Evolutionary conservation across 2,888 invertebrate species (phyloP), one percentile per base, ranked within the genome.

Genomic region (Lobophora halterata): DNA sequence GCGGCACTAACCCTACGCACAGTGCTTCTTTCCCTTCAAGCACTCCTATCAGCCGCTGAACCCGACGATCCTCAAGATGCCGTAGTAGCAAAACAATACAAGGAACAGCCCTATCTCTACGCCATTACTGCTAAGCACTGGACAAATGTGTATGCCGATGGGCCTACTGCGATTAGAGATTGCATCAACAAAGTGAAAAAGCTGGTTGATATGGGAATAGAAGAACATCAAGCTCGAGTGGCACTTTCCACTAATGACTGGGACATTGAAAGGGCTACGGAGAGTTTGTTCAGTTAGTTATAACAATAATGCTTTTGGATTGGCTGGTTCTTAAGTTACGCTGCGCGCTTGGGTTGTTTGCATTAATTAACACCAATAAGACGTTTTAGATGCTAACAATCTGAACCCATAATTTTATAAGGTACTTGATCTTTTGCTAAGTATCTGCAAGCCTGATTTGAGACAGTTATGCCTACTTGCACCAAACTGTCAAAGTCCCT

Each of bases 1-100:
- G 99, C 99, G 31, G 99, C 99, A 3, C 96, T 99, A 93, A 99
- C 99, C 0, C 87, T 99, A 46, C 91, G 99, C 48, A 99, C 99
- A 14, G 98, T 99, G 13, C 86, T 99, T 40, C 86, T 99, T 13
- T 98, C 98, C 1, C 89, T 99, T 53, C 28, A 99, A 90, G 98
- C 98, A 0, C 83, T 99, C 46, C 82, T 99, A 49, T 93, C 97
- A 9, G 95, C 97, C 1, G 96, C 97, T 2, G 97, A 96, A 44
- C 96, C 97, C 2, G 96, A 96, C 79, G 97, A 97, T 83, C 97
- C 97, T 1, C 97, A 97, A 72, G 96, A 98, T 80, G 98, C 97
- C 0, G 97, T 99, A 0, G 99, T 99, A 10, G 99, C 99, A 13
- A 95, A 94, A 75, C 99, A 99, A 79, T 99, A 93, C 82, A 96